Percentiles rank a stretch among this genome's conserved stretches.
phyloP scores from a whole-genome alignment of 2,113 vertebrate species.

The Callionymus lyra region DNA sequence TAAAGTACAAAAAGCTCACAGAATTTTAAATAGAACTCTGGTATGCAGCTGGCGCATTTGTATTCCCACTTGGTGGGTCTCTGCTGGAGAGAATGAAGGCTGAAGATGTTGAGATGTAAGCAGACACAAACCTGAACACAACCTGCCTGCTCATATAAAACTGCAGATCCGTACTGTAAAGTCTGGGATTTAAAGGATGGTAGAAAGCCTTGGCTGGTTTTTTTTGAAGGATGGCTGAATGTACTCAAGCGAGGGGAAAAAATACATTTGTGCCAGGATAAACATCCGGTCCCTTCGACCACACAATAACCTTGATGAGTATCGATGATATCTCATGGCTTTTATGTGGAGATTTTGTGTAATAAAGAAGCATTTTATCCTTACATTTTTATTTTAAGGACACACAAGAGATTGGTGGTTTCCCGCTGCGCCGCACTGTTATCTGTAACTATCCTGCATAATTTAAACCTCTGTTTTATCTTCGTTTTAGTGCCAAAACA shows the following conservation, averaged over 20 bases:
- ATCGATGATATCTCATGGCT: conserved; percentile 37
- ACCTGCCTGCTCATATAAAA: conserved; percentile 18
- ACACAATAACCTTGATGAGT: conserved; percentile 24
- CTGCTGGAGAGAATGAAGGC: conserved; percentile 7
- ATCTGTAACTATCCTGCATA: too few species aligned
- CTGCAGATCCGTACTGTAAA: conserved; percentile 20
- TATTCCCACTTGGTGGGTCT: too few species aligned
- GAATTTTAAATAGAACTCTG: conserved; percentile 26
- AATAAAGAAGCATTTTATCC: conserved; percentile 41
- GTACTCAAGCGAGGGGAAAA: conserved; percentile 13
- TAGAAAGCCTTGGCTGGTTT: conserved; percentile 6
- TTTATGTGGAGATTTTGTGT: conserved; percentile 25
- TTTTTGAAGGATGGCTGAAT: conserved; percentile 21
- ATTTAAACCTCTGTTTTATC: too few species aligned
- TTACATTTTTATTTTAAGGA: conserved; percentile 20
- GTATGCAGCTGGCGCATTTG: conserved; percentile 7
- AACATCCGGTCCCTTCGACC: conserved; percentile 11
- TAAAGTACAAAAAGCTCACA: conserved; percentile 21
- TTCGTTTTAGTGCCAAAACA: too few species aligned
- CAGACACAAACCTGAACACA: conserved; percentile 12
- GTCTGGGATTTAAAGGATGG: conserved; percentile 13
- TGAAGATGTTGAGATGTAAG: conserved; percentile 9
- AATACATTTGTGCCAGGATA: conserved; percentile 4
- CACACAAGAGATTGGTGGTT: conserved; percentile 5
- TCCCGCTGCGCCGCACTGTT: too few species aligned